These are phyloP conservation scores for Rhopalosiphum maidis DNA, from an alignment of 1,140 invertebrate species.

Conservation along the genomic window DNA sequence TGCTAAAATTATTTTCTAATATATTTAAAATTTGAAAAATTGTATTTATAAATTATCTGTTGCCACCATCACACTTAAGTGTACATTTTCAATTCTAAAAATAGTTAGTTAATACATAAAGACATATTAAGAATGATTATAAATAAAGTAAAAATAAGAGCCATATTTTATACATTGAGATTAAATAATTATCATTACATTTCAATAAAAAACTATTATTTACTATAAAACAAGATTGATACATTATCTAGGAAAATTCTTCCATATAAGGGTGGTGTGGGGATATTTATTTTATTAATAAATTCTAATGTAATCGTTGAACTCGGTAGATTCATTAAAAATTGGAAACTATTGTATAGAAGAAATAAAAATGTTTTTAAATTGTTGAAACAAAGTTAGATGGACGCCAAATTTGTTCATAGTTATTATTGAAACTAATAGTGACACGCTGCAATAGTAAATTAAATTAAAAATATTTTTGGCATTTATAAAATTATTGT, in stretches of 20 bases:
- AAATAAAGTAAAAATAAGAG: background rate
- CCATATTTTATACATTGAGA: background rate
- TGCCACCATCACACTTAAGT: background rate
- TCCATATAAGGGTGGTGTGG: background rate
- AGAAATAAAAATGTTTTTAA: background rate
- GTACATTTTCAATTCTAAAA: background rate
- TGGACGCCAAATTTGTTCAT: too few species aligned
- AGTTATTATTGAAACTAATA: too few species aligned
- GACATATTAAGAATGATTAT: background rate
- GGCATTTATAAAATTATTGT: too few species aligned
- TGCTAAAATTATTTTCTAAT: background rate
- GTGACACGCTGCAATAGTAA: too few species aligned
- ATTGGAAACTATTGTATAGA: background rate
- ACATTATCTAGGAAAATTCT: background rate
- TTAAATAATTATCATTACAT: background rate
- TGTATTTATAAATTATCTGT: background rate
- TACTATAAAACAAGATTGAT: background rate
- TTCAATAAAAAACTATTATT: background rate
- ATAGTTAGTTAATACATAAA: background rate
- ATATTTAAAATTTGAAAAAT: slow-evolving; percentile 7
- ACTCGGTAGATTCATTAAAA: background rate
- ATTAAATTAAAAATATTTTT: too few species aligned
- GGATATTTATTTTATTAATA: background rate
- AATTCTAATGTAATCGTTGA: background rate
- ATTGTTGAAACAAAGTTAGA: background rate